Percentiles rank a stretch among this genome's conserved stretches.
Evolutionary conservation across 2,888 invertebrate species (phyloP).

Genomic region (Pimpla rufipes): DNA sequence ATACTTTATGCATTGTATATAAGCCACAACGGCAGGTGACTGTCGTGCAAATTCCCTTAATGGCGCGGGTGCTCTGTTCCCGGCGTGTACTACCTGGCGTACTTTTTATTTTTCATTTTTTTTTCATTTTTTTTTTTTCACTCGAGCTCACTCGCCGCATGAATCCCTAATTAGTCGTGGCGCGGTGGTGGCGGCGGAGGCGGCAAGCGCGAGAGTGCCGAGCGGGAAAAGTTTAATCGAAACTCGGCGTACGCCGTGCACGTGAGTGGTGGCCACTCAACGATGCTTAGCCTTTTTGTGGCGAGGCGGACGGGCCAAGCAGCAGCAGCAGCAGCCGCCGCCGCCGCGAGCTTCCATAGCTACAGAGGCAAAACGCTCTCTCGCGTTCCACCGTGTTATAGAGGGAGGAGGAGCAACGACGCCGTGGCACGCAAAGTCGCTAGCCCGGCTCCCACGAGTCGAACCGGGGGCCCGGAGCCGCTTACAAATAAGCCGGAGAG

Average conservation of each 20-base stretch:
- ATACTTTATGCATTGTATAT: conserved; percentile 40
- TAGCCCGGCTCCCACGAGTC: not conserved
- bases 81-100: not conserved
- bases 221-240: conserved; percentile 62
- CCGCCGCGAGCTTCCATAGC: not conserved
- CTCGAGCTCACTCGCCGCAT: conserved; percentile 43
- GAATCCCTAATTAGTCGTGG: conserved; percentile 62
- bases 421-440: conserved; percentile 9
- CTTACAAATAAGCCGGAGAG: conserved; percentile 64
- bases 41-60: conserved; percentile 38
- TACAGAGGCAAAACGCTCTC: conserved; percentile 37
- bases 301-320: not conserved
- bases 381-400: not conserved
- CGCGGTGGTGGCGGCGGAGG: too few relatives aligned
- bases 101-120: too few relatives aligned
- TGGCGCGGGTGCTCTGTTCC: not conserved
- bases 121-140: conserved; percentile 46
- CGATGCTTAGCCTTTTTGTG: conserved; percentile 29
- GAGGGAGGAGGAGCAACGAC: conserved; percentile 7
- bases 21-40: conserved; percentile 22
- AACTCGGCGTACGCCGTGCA: conserved; percentile 35
- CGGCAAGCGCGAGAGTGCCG: conserved; percentile 2
- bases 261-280: conserved; percentile 42
- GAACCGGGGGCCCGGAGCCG: conserved; percentile 26
- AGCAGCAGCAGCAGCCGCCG: not conserved